phyloP scores from a whole-genome alignment of 2,113 vertebrate genomes.

The Cyprinodon tularosa region DNA sequence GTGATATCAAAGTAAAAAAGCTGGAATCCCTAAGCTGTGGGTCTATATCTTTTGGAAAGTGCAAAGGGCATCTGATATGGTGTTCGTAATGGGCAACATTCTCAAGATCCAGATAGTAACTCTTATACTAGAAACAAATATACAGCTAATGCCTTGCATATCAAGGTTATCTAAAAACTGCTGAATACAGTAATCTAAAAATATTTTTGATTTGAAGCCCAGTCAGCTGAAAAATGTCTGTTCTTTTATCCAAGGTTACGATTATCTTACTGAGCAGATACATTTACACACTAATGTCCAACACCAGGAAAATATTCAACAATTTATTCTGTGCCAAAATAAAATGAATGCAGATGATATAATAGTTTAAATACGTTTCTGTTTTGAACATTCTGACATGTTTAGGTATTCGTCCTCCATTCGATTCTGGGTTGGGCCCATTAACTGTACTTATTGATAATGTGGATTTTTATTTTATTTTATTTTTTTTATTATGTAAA shows the following conservation, averaged over 20 bases:
- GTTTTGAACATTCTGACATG: background rate
- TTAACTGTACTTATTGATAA: slow-evolving; percentile 69
- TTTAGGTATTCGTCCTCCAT: background rate
- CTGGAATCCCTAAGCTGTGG: background rate
- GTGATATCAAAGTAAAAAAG: too few relatives aligned
- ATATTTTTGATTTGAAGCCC: background rate
- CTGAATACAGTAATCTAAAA: background rate
- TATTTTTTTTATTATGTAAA: slow-evolving; percentile 89
- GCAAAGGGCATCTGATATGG: too few relatives aligned
- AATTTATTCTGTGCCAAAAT: background rate
- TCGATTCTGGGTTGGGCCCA: slow-evolving; percentile 45
- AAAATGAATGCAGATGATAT: background rate
- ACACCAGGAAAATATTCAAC: background rate
- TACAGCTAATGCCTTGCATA: background rate
- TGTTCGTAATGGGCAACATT: too few relatives aligned
- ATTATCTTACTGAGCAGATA: background rate
- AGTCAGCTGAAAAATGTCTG: background rate
- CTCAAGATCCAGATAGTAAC: background rate
- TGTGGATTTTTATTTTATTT: slow-evolving; percentile 78
- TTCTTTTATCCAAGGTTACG: background rate
- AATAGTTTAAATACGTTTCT: background rate
- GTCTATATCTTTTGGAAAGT: background rate
- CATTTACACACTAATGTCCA: background rate
- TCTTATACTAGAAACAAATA: background rate
- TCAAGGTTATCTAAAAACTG: background rate